Evolutionary conservation across 2,888 invertebrate genomes (phyloP).

Genomic region (Prosapia bicincta): DNA sequence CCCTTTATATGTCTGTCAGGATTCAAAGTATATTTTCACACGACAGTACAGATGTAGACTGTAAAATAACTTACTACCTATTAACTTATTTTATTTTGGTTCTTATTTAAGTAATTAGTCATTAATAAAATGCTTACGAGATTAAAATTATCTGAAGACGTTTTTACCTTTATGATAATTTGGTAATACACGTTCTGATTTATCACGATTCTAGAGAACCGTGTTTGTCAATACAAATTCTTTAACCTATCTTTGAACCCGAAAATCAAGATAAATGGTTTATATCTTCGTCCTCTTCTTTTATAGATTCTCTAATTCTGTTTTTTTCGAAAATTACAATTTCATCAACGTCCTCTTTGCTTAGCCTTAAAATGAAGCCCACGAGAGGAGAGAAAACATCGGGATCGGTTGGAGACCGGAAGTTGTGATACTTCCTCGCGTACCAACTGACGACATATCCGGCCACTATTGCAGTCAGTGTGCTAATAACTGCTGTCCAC

Average conservation of each 20-base stretch:
- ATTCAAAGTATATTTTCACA: too few species aligned
- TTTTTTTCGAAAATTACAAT: neutral
- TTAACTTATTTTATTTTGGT: too few species aligned
- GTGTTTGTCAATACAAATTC: too few species aligned
- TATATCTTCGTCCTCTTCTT: neutral
- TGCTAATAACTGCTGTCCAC: constrained; percentile 49
- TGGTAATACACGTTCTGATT: too few species aligned
- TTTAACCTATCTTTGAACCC: neutral
- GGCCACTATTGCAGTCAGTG: constrained; percentile 49
- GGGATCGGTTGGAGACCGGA: neutral
- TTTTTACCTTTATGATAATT: too few species aligned
- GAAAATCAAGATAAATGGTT: neutral
- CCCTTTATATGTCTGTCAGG: too few species aligned
- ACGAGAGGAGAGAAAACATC: neutral
- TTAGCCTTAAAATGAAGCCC: neutral
- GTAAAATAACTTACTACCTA: too few species aligned
- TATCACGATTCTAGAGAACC: too few species aligned
- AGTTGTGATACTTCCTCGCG: neutral
- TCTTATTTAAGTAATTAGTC: too few species aligned
- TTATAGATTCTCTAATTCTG: neutral
- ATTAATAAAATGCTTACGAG: too few species aligned
- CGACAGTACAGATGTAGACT: too few species aligned
- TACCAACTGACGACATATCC: constrained; percentile 52
- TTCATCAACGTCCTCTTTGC: neutral
- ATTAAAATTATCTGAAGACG: too few species aligned